A percentile compares a stretch with the other conserved stretches of the same genome.
Conservation (phyloP, 2,797 vertebrate genomes). For the Ptychobarbus kaznakovi region DNA sequence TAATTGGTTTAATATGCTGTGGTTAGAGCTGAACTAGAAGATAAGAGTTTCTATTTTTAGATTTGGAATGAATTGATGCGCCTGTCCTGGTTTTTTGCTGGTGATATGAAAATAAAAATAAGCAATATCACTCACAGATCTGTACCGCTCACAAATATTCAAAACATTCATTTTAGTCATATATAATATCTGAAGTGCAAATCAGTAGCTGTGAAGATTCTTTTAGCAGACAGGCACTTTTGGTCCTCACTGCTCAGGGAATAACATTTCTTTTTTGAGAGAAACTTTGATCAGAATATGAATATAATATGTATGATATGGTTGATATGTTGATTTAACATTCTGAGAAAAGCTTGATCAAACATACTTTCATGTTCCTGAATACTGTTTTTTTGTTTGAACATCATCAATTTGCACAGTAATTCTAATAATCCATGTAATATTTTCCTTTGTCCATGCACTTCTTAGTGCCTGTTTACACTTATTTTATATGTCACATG, state of each 20-base stretch:
- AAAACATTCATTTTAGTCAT: background rate
- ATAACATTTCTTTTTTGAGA: background rate
- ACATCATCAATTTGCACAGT: background rate
- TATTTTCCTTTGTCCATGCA: background rate
- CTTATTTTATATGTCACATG: background rate
- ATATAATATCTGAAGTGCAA: slow-evolving; percentile 1
- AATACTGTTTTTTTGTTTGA: slow-evolving; percentile 19
- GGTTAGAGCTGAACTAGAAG: background rate
- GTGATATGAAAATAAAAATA: slow-evolving; percentile 2
- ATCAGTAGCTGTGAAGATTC: background rate
- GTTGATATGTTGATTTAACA: background rate
- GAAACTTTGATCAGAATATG: background rate
- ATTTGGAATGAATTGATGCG: background rate
- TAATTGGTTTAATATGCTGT: background rate
- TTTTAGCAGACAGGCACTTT: background rate
- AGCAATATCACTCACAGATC: background rate
- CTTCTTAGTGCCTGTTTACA: background rate
- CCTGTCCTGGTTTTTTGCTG: background rate
- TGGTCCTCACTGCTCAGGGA: background rate
- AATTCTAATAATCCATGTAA: slow-evolving; percentile 11
- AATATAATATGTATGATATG: background rate
- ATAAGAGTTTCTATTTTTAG: background rate
- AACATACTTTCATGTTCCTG: background rate
- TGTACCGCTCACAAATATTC: background rate
- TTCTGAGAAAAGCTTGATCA: slow-evolving; percentile 10